Evolutionary conservation across 1,140 invertebrate species (phyloP).

Genomic region (Drosophila biarmipes): DNA sequence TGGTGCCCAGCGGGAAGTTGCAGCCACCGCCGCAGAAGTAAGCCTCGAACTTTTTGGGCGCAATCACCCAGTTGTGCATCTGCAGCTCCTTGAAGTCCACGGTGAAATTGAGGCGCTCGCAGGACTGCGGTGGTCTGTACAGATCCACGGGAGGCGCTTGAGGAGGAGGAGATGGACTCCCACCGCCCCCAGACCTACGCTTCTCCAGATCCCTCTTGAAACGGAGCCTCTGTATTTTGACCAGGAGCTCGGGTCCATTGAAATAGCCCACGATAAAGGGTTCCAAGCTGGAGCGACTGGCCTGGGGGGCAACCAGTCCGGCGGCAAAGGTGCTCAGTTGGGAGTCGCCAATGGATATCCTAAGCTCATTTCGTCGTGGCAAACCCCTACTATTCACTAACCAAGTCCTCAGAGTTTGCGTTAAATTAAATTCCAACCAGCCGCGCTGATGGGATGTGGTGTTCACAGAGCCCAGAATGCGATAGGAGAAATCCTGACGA

Average conservation of each 20-base stretch:
- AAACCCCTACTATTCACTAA: constrained; percentile 43
- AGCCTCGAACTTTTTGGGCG: constrained; percentile 81
- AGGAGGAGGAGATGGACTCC: not conserved
- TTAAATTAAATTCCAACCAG: constrained; percentile 80
- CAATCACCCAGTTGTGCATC: constrained; percentile 82
- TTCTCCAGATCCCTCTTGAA: constrained; percentile 73
- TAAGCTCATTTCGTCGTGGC: constrained; percentile 55
- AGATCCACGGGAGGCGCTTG: constrained; percentile 22
- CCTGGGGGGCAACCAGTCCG: constrained; percentile 51
- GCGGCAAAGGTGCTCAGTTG: constrained; percentile 36
- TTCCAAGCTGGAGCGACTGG: constrained; percentile 46
- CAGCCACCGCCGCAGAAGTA: constrained; percentile 82
- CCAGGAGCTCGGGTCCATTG: constrained; percentile 75
- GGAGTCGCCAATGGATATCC: constrained; percentile 46
- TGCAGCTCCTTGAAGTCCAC: constrained; percentile 79
- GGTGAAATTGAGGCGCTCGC: constrained; percentile 79
- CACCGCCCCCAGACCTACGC: constrained; percentile 24
- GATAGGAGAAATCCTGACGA: constrained; percentile 54
- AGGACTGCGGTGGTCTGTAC: constrained; percentile 64
- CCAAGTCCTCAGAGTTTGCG: constrained; percentile 57
- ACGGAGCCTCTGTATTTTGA: constrained; percentile 73
- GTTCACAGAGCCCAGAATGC: constrained; percentile 65
- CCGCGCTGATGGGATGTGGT: constrained; percentile 61
- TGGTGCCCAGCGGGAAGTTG: constrained; percentile 79
- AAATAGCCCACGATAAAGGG: constrained; percentile 81